Conservation (phyloP, 2,888 invertebrate genomes). For the Megaustenia siamemsis region DNA sequence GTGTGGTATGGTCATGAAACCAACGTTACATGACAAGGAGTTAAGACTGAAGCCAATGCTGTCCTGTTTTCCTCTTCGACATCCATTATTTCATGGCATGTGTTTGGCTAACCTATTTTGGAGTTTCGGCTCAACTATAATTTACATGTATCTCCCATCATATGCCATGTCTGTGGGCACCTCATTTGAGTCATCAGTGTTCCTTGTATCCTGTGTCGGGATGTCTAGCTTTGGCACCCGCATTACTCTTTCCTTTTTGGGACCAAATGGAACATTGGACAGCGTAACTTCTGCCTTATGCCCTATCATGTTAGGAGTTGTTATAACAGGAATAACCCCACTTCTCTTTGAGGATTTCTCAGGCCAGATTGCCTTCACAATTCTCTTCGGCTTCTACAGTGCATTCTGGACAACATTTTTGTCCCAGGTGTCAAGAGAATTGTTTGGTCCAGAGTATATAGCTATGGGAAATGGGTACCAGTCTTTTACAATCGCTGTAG, state of each 20-base stretch:
- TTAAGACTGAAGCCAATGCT: conserved; percentile 69
- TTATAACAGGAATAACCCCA: conserved; percentile 75
- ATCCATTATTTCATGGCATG: conserved; percentile 74
- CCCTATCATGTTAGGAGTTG: conserved; percentile 73
- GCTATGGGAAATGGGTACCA: conserved; percentile 77
- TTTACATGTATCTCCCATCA: conserved; percentile 76
- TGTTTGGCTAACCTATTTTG: conserved; percentile 77
- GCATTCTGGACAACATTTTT: conserved; percentile 78
- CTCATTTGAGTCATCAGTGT: conserved; percentile 67
- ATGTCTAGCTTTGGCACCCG: conserved; percentile 74
- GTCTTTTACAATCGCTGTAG: conserved; percentile 75
- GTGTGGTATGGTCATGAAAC: conserved; percentile 74
- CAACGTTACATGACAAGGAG: conserved; percentile 56
- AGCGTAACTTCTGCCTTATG: conserved; percentile 74
- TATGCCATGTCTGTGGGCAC: conserved; percentile 72
- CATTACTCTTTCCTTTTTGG: conserved; percentile 76
- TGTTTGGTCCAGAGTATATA: conserved; percentile 74
- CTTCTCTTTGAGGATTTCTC: conserved; percentile 75
- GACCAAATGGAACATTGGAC: conserved; percentile 75
- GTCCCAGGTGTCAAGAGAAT: conserved; percentile 72
- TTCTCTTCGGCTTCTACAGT: conserved; percentile 77
- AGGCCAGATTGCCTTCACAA: conserved; percentile 75
- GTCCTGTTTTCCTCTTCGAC: conserved; percentile 72
- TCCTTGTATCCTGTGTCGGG: conserved; percentile 75
- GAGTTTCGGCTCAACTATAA: conserved; percentile 76